phyloP scores from a whole-genome alignment of 2,888 invertebrate genomes.

The Entomobrya multifasciata region DNA sequence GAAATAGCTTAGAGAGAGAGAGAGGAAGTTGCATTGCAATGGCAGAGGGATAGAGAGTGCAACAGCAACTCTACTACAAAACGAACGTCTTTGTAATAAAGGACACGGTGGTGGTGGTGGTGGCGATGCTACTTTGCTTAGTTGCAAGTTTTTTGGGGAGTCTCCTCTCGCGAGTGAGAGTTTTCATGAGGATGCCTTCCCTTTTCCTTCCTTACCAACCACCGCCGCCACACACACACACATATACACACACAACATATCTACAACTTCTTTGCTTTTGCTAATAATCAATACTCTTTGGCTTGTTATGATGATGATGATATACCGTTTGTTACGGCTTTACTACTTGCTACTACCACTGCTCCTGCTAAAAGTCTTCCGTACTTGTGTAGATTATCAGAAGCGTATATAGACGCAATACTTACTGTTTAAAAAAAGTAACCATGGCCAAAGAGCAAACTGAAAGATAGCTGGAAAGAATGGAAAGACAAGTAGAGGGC shows the following conservation, averaged over 20 bases:
- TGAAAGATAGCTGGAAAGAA: background rate
- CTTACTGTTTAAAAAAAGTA: slow-evolving; percentile 23
- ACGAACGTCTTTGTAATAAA: slow-evolving; percentile 30
- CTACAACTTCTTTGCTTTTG: slow-evolving; percentile 46
- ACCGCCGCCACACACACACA: background rate
- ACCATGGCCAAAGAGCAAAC: slow-evolving; percentile 3
- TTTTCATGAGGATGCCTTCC: slow-evolving; percentile 55
- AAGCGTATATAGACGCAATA: too few species aligned
- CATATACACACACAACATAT: too few species aligned
- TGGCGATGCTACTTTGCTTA: background rate
- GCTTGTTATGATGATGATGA: slow-evolving; percentile 64
- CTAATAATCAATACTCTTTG: slow-evolving; percentile 73
- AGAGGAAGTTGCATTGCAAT: background rate
- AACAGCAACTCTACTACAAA: background rate
- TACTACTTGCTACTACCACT: background rate
- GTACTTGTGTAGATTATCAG: slow-evolving; percentile 53
- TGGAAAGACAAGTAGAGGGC: background rate
- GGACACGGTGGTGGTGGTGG: background rate
- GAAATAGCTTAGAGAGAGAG: slow-evolving; percentile 2
- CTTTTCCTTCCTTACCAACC: slow-evolving; percentile 30
- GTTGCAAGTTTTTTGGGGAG: background rate
- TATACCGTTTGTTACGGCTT: slow-evolving; percentile 37
- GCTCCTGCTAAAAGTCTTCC: slow-evolving; percentile 43
- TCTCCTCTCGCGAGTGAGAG: background rate
- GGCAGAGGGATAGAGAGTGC: background rate